Percentiles rank a stretch among this genome's conserved stretches.
Evolutionary conservation across 2,888 invertebrate genomes (phyloP).

Genomic region (Dynastes tityus): DNA sequence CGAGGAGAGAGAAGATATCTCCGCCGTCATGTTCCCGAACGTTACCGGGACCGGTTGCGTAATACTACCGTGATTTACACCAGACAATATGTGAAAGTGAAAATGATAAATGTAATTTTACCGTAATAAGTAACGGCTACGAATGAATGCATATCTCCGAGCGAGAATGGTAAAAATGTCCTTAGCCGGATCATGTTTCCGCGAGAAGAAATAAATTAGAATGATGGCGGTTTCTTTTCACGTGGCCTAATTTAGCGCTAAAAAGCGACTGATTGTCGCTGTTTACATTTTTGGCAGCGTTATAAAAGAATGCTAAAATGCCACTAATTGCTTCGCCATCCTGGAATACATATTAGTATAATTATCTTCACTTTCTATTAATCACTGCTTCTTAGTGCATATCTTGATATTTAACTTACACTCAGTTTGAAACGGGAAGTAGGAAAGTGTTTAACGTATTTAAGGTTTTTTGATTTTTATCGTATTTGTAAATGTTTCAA

Average conservation of each 20-base stretch:
- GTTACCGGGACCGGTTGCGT: conserved; percentile 35
- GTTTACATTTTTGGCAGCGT: too few relatives aligned
- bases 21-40: neutral
- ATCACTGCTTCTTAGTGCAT: too few relatives aligned
- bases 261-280: neutral
- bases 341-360: too few relatives aligned
- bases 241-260: neutral
- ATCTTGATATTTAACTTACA: too few relatives aligned
- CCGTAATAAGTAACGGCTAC: conserved; percentile 19
- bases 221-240: conserved; percentile 5
- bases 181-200: conserved; percentile 3
- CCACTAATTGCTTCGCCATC: too few relatives aligned
- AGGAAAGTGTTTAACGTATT: too few relatives aligned
- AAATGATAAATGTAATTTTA: conserved; percentile 45
- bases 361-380: too few relatives aligned
- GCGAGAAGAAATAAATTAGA: conserved; percentile 15
- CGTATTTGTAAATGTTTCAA: too few relatives aligned
- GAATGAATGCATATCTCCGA: neutral
- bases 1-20: conserved; percentile 27
- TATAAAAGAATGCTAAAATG: too few relatives aligned
- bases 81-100: conserved; percentile 45
- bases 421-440: too few relatives aligned
- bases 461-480: too few relatives aligned
- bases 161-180: neutral
- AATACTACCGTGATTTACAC: conserved; percentile 41